These are phyloP conservation scores for Ips nitidus DNA, from an alignment of 1,140 invertebrate species.

Conservation along the genomic window DNA sequence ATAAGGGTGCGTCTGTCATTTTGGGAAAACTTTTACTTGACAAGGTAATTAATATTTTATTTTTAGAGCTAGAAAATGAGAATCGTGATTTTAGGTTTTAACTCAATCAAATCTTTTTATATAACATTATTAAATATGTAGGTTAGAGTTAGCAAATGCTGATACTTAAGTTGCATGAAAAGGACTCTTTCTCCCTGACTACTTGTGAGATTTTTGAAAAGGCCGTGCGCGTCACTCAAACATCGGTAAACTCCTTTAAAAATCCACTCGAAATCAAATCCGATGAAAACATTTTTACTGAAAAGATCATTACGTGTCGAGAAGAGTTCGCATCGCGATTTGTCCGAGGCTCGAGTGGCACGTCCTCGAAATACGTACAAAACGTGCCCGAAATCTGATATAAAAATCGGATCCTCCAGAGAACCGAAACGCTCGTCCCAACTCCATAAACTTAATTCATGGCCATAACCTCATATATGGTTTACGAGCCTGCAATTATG, in stretches of 20 bases:
- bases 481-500: slow-evolving; percentile 36
- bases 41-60: neutral
- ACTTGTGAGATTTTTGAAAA: no score
- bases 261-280: slow-evolving; percentile 13
- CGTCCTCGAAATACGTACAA: slow-evolving; percentile 42
- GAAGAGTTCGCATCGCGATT: slow-evolving; percentile 18
- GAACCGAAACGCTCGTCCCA: slow-evolving; percentile 32
- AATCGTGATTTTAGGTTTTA: neutral
- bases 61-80: neutral
- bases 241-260: neutral
- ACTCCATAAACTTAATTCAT: slow-evolving; percentile 44
- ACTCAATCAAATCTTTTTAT: no score
- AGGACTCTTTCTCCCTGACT: no score
- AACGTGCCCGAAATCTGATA: slow-evolving; percentile 48
- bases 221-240: neutral
- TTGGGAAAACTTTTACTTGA: neutral
- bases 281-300: slow-evolving; percentile 34
- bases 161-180: no score
- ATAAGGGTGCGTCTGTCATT: slow-evolving; percentile 22
- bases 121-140: no score
- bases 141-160: no score
- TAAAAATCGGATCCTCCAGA: slow-evolving; percentile 46
- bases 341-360: slow-evolving; percentile 43
- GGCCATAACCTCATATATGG: slow-evolving; percentile 34
- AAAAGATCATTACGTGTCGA: slow-evolving; percentile 37